phyloP scores from a whole-genome alignment of 2,888 invertebrate genomes.

The Aspidiotus destructor region DNA sequence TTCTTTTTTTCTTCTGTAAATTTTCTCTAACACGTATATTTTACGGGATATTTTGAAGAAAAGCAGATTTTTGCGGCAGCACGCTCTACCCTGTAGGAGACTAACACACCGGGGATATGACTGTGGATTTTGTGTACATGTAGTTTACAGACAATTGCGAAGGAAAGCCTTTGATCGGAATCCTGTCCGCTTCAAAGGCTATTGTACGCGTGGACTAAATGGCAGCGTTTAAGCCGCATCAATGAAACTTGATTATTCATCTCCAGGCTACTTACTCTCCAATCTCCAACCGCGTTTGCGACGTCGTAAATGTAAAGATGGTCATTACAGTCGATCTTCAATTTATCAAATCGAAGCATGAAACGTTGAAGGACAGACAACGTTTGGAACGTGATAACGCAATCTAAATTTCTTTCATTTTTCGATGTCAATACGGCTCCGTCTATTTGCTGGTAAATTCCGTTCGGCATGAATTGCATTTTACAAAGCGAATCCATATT shows the following conservation, averaged over 20 bases:
- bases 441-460: conserved; percentile 80
- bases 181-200: too few relatives aligned
- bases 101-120: too few relatives aligned
- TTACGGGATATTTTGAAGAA: too few relatives aligned
- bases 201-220: neutral
- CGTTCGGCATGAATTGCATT: conserved; percentile 70
- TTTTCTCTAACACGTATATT: too few relatives aligned
- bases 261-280: conserved; percentile 57
- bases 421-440: conserved; percentile 83
- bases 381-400: conserved; percentile 87
- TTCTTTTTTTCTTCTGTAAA: too few relatives aligned
- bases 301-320: conserved; percentile 88
- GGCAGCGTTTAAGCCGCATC: neutral
- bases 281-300: conserved; percentile 76
- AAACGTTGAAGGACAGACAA: conserved; percentile 88
- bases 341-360: conserved; percentile 84
- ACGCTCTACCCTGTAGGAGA: too few relatives aligned
- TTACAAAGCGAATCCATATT: conserved; percentile 83
- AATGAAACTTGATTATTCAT: too few relatives aligned
- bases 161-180: too few relatives aligned
- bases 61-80: too few relatives aligned
- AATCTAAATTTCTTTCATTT: conserved; percentile 82
- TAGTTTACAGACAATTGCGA: too few relatives aligned
- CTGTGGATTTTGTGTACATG: too few relatives aligned
- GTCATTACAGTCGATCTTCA: conserved; percentile 88